Percentiles rank a stretch among this genome's conserved stretches.
Evolutionary conservation across 2,113 vertebrate genomes (phyloP).

Genomic region (Picathartes gymnocephalus): DNA sequence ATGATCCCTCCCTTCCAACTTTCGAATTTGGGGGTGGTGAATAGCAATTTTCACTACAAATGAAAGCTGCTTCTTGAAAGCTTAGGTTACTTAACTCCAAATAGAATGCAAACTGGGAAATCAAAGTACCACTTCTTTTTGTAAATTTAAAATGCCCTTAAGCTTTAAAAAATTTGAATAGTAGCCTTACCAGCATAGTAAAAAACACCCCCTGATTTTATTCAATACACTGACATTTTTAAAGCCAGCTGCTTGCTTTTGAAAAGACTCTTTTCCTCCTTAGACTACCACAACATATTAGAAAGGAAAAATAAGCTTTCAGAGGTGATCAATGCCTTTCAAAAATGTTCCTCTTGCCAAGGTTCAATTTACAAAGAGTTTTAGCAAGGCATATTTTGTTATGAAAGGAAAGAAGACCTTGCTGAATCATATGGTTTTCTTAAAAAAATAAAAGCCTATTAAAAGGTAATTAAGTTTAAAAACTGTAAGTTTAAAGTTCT

Average conservation of each 20-base stretch:
- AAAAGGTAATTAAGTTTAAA: neutral
- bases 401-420: neutral
- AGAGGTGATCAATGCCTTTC: neutral
- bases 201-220: neutral
- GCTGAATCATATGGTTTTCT: neutral
- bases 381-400: neutral
- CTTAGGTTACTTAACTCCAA: neutral
- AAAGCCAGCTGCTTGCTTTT: neutral
- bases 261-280: neutral
- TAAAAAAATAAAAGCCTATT: neutral
- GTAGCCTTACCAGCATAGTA: neutral
- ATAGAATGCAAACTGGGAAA: neutral
- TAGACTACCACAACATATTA: neutral
- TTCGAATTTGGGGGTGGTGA: fast-evolving
- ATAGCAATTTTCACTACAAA: neutral
- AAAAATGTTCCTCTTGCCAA: neutral
- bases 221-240: neutral
- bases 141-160: neutral
- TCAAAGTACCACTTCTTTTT: neutral
- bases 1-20: neutral
- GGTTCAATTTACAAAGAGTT: neutral
- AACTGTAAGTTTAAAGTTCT: neutral
- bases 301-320: neutral
- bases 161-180: neutral
- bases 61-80: neutral